Conservation (phyloP, 2,888 invertebrate species). For the Atethmia centrago region DNA sequence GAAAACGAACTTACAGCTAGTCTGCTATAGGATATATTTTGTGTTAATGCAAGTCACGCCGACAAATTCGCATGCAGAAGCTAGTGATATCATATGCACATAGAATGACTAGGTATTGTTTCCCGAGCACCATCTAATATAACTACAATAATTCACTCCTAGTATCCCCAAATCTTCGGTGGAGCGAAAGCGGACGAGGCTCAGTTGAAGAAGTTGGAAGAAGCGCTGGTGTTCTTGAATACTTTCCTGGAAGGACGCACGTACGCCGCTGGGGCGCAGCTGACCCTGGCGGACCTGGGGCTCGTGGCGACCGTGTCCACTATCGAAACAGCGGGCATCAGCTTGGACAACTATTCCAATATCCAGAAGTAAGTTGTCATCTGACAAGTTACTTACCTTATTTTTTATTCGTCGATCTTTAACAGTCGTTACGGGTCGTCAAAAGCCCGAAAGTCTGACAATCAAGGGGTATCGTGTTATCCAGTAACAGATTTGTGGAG, state of each 20-base stretch:
- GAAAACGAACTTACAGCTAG: no score
- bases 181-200: slow-evolving; percentile 90
- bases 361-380: slow-evolving; percentile 61
- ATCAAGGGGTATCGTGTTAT: no score
- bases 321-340: slow-evolving; percentile 91
- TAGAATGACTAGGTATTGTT: no score
- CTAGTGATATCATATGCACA: no score
- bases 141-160: background rate
- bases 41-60: no score
- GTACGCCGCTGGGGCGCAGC: slow-evolving; percentile 92
- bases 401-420: no score
- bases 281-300: slow-evolving; percentile 94
- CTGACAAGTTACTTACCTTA: background rate
- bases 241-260: slow-evolving; percentile 91
- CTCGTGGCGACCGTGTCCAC: slow-evolving; percentile 92
- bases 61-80: no score
- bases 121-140: no score
- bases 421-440: no score
- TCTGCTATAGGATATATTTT: no score
- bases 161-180: slow-evolving; percentile 91
- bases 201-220: slow-evolving; percentile 91
- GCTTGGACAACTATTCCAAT: slow-evolving; percentile 90
- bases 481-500: no score
- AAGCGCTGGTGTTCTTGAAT: slow-evolving; percentile 92
- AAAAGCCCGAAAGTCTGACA: no score